phyloP scores from a whole-genome alignment of 2,113 vertebrate species.

The Phrynosoma blainvillii region DNA sequence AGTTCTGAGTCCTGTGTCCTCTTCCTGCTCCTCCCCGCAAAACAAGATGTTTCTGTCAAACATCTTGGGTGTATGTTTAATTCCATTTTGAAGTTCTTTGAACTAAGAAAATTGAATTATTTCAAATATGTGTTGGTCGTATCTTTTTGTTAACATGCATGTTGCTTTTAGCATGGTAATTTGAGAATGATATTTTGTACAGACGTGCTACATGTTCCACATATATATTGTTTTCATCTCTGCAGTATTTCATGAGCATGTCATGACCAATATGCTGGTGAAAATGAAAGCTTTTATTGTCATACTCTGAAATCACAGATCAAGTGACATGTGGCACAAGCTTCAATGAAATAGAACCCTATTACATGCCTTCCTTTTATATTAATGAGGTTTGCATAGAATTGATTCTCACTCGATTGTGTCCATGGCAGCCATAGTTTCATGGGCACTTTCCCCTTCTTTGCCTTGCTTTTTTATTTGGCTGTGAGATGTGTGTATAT shows the following conservation, averaged over 20 bases:
- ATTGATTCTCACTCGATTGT: not conserved
- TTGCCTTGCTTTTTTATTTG: constrained; percentile 3
- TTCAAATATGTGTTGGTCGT: constrained; percentile 52
- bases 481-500: not conserved
- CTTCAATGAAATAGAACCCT: not conserved
- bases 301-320: not conserved
- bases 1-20: constrained; percentile 40
- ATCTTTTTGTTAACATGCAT: constrained; percentile 56
- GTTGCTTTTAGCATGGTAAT: constrained; percentile 71
- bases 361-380: not conserved
- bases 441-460: constrained; percentile 9
- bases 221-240: constrained; percentile 59
- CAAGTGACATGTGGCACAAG: not conserved
- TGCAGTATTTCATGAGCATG: constrained; percentile 75
- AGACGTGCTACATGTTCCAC: constrained; percentile 43
- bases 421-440: not conserved
- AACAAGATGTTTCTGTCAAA: constrained; percentile 52
- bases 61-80: constrained; percentile 59
- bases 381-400: not conserved
- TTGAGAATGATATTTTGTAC: constrained; percentile 52
- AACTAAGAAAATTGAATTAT: constrained; percentile 62
- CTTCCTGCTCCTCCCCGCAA: constrained; percentile 16
- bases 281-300: constrained; percentile 40
- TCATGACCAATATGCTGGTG: constrained; percentile 76
- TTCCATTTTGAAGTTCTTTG: constrained; percentile 61